Evolutionary conservation across 2,888 invertebrate species (phyloP), one percentile per base, ranked within the genome.

Genomic region (Andrena camellia): DNA sequence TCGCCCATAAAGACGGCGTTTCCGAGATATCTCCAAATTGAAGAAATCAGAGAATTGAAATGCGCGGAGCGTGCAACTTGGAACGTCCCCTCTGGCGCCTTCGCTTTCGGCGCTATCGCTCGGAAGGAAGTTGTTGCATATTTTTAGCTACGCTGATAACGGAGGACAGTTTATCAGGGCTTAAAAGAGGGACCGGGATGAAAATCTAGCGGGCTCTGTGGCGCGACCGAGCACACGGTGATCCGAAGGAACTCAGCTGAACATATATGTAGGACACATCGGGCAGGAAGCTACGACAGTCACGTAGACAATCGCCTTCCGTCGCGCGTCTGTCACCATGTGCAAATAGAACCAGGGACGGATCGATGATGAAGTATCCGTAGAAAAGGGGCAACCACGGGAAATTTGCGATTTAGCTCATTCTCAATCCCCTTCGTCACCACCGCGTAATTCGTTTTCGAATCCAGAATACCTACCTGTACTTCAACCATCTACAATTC

Each of bases 281-380:
- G 87, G 90, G 86, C 92, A 92, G 92, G 92, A 92, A 92, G 90
- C 90, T 80, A 87, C 78, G 84, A 81, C 85, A 80, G 90, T 91
- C 92, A 92, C 92, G 92, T 91, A 92, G 89, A 89, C 89, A 91
- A 91, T 92, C 90, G 90, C 85, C 87, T 91, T 92, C 91, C 92
- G 87, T 81, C 82, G 88, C 90, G 89, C 90, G 91, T 91, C 89
- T 89, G 89, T 89, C 90, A 88, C 88, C 82, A 82, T 84, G 88
- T 86, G 86, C 88, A 84, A 85, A 87, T 83, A 83, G 84, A 85
- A 83, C 72, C 88, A 88, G 87, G 89, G 88, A 88, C 89, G 89
- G 87, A 88, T 86, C 83, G 78, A 80, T 86, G 60, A 82, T 81
- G 42, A 79, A 81, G 76, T 78, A 74, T 78, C 78, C 74, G 62